phyloP scores from a whole-genome alignment of 2,888 invertebrate genomes.

The Xestoiulus laeticollis region DNA sequence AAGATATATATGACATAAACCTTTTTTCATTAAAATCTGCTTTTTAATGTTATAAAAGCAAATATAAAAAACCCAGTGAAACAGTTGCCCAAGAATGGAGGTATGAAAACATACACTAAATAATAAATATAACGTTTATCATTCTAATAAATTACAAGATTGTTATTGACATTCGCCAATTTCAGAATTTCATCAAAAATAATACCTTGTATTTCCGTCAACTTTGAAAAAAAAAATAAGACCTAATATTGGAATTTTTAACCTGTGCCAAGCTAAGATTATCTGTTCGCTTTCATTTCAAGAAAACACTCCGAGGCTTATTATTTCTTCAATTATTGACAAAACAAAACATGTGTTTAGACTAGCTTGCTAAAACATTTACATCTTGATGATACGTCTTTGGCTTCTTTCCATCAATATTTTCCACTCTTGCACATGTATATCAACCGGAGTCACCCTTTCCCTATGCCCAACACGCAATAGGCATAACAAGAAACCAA shows the following conservation, averaged over 20 bases:
- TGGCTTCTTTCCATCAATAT: background rate
- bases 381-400: background rate
- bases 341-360: background rate
- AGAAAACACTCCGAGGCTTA: background rate
- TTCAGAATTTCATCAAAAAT: background rate
- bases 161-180: background rate
- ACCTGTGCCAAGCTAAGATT: background rate
- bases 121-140: background rate
- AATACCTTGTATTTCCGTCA: background rate
- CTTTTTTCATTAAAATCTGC: too few relatives aligned
- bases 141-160: background rate
- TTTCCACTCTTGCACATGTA: background rate
- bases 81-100: background rate
- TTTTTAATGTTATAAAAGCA: too few relatives aligned
- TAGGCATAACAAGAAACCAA: background rate
- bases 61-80: background rate
- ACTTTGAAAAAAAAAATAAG: background rate
- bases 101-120: background rate
- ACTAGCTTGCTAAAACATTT: conserved; percentile 16
- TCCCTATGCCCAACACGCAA: background rate
- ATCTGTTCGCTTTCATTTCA: background rate
- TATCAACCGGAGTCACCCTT: background rate
- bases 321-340: conserved; percentile 16
- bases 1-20: too few relatives aligned
- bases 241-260: background rate